Evolutionary conservation across 2,888 invertebrate genomes (phyloP).

Genomic region (Oscheius sp.): DNA sequence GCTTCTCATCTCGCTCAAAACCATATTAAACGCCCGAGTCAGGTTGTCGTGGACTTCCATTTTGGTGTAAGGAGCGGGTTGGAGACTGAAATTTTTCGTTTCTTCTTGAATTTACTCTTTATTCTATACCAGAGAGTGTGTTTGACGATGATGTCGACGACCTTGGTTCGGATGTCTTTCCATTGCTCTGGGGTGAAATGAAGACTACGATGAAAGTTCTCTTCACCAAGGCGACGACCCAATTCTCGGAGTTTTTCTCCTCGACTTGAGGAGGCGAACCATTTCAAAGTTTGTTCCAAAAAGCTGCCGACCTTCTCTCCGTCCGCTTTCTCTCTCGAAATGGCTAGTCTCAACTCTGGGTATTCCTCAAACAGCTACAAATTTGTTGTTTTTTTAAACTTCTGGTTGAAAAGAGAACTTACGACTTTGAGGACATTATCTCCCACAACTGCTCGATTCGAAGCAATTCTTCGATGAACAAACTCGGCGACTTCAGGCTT

Average conservation of each 20-base stretch:
- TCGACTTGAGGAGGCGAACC: conserved; percentile 30
- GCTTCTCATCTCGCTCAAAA: conserved; percentile 65
- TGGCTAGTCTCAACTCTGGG: conserved; percentile 3
- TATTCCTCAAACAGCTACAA: conserved; percentile 28
- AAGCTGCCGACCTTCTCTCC: conserved; percentile 45
- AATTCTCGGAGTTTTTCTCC: conserved; percentile 28
- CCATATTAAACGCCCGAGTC: conserved; percentile 62
- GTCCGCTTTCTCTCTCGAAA: conserved; percentile 22
- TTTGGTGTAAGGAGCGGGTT: conserved; percentile 24
- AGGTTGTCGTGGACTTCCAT: conserved; percentile 50
- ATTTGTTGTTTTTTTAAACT: no score
- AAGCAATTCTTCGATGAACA: conserved; percentile 13
- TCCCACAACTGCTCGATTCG: neutral
- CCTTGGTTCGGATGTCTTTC: conserved; percentile 57
- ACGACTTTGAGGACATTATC: conserved; percentile 16
- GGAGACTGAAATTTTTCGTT: conserved; percentile 13
- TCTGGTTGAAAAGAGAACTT: neutral
- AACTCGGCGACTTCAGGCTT: conserved; percentile 23
- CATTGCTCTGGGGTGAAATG: conserved; percentile 61
- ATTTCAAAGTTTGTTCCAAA: conserved; percentile 44
- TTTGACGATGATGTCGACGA: conserved; percentile 46
- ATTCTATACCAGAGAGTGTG: conserved; percentile 22
- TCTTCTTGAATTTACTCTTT: neutral
- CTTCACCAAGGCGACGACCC: conserved; percentile 36
- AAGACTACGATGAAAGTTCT: conserved; percentile 46